Percentiles rank a stretch among this genome's conserved stretches.
These are phyloP conservation scores for Eospalax fontanierii DNA, from an alignment of 2,797 vertebrate species.

Conservation along the genomic window DNA sequence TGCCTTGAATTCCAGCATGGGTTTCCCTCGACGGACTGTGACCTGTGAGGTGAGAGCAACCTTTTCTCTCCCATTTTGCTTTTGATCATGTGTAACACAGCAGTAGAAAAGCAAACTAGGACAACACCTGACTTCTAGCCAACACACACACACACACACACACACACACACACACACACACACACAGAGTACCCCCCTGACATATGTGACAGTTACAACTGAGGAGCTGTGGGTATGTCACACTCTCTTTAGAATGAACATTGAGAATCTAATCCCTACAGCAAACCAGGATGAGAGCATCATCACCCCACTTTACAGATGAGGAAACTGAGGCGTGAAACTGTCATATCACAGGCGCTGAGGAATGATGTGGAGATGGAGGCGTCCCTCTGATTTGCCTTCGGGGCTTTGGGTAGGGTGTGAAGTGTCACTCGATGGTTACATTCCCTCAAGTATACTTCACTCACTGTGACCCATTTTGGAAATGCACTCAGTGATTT, in stretches of 20 bases:
- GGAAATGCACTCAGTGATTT: slow-evolving; percentile 51
- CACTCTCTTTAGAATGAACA: not conserved
- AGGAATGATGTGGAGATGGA: not conserved
- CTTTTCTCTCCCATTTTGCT: too few species aligned
- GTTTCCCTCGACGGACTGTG: too few species aligned
- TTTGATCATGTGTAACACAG: too few species aligned
- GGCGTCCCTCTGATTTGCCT: not conserved
- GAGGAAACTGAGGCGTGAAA: not conserved
- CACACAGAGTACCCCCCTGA: not conserved
- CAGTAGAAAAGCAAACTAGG: too few species aligned
- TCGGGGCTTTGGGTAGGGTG: not conserved
- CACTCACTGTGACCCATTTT: slow-evolving; percentile 67
- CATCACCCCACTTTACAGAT: not conserved
- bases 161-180: not conserved
- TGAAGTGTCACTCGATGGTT: slow-evolving; percentile 3
- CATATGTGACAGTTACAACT: not conserved
- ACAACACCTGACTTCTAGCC: not conserved
- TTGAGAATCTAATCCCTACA: not conserved
- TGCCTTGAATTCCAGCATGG: too few species aligned
- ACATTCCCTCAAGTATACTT: slow-evolving; percentile 12
- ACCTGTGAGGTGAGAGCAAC: too few species aligned
- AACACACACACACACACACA: too few species aligned
- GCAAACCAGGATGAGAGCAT: not conserved
- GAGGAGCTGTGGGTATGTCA: not conserved
- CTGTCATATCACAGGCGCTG: not conserved